phyloP scores from a whole-genome alignment of 2,797 vertebrate genomes.

The Orestias chungarensis region DNA sequence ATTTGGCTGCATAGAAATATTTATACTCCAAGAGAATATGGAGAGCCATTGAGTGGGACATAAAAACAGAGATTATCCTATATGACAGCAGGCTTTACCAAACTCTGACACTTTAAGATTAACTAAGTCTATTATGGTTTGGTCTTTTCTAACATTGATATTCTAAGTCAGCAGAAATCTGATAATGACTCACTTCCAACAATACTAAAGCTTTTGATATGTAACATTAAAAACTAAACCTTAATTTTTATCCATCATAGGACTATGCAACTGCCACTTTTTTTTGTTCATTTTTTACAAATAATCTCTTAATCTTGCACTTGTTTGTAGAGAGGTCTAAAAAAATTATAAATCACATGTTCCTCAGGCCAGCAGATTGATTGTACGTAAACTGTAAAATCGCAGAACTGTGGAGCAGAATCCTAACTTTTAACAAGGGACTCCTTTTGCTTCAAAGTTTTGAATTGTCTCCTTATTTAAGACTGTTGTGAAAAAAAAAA shows the following conservation, averaged over 20 bases:
- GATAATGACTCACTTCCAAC: background rate
- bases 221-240: background rate
- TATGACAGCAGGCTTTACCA: background rate
- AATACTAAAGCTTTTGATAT: background rate
- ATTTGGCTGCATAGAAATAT: background rate
- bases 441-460: constrained; percentile 39
- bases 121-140: too few relatives aligned
- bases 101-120: too few relatives aligned
- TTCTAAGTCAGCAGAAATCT: background rate
- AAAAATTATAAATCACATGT: background rate
- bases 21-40: background rate
- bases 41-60: too few relatives aligned
- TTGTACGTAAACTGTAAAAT: constrained; percentile 39
- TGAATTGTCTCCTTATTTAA: constrained; percentile 31
- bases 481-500: too few relatives aligned
- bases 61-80: too few relatives aligned
- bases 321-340: constrained; percentile 10
- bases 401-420: constrained; percentile 19
- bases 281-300: background rate
- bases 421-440: constrained; percentile 52
- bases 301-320: constrained; percentile 4
- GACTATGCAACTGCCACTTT: background rate
- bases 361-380: constrained; percentile 9
- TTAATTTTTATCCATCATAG: background rate
- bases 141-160: background rate